Evolutionary conservation across 2,113 vertebrate species (phyloP).

Genomic region (Halcyon malimbica): DNA sequence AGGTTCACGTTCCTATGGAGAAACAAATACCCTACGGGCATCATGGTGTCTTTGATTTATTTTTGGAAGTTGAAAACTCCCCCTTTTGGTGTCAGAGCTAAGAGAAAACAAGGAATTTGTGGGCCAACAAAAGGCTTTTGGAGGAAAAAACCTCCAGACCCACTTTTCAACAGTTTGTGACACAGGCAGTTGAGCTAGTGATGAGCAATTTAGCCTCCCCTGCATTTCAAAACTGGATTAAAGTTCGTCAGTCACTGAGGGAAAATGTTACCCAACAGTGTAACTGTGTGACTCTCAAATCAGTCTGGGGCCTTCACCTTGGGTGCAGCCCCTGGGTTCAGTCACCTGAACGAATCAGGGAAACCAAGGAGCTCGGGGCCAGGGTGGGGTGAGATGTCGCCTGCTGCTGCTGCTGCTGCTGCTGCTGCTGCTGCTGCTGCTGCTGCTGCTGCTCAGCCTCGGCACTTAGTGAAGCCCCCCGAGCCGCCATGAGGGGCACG

Average conservation of each 20-base stretch:
- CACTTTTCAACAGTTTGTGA: neutral
- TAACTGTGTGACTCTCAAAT: neutral
- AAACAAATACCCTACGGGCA: slow-evolving; percentile 61
- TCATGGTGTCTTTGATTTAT: slow-evolving; percentile 49
- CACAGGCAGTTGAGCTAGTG: slow-evolving; percentile 5
- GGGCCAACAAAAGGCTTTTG: neutral
- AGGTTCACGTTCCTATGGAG: slow-evolving; percentile 49
- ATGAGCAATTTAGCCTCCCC: neutral
- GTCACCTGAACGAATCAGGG: neutral
- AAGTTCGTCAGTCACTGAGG: neutral
- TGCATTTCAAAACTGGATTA: slow-evolving; percentile 56
- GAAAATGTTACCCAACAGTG: slow-evolving; percentile 16
- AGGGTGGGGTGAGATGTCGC: accelerated
- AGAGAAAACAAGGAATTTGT: neutral
- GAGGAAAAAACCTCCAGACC: neutral
- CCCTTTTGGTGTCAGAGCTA: neutral
- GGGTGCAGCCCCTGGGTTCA: neutral
- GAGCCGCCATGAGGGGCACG: accelerated
- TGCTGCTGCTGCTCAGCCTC: accelerated
- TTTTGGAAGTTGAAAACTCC: slow-evolving; percentile 37
- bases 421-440: neutral
- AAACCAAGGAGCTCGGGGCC: accelerated
- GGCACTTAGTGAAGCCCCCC: neutral
- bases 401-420: accelerated
- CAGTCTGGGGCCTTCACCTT: neutral